Evolutionary conservation across 2,888 invertebrate species (phyloP).

Genomic region (Caenorhabditis afra): DNA sequence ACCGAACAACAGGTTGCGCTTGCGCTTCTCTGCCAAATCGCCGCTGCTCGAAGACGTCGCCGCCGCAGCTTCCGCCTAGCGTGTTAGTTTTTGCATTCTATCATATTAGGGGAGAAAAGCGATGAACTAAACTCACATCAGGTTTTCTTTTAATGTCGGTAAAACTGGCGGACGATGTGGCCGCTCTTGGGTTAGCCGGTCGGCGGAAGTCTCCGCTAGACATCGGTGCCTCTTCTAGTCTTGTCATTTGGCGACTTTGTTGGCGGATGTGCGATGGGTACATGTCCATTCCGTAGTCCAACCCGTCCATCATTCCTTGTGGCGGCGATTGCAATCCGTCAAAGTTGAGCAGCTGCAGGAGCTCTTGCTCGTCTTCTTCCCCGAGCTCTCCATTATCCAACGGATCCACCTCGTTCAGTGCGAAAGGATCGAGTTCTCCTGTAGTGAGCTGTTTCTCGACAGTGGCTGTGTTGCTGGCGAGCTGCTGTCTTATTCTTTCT

Average conservation of each 20-base stretch:
- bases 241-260: slow-evolving; percentile 8
- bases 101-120: not conserved
- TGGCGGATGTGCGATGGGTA: slow-evolving; percentile 13
- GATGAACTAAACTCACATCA: not conserved
- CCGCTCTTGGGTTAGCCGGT: slow-evolving; percentile 6
- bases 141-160: not conserved
- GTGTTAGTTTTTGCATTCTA: slow-evolving; percentile 12
- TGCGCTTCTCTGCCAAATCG: slow-evolving; percentile 43
- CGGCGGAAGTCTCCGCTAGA: not conserved
- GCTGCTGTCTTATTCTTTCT: too few species aligned
- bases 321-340: slow-evolving; percentile 46
- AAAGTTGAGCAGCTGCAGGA: slow-evolving; percentile 30
- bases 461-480: too few species aligned
- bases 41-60: slow-evolving; percentile 26
- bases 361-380: slow-evolving; percentile 55
- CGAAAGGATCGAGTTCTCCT: too few species aligned
- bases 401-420: not conserved
- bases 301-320: slow-evolving; percentile 58
- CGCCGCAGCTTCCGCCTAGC: slow-evolving; percentile 14
- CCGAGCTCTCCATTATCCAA: slow-evolving; percentile 12
- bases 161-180: not conserved
- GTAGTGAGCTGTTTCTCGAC: too few species aligned
- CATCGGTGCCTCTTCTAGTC: not conserved
- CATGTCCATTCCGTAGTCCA: slow-evolving; percentile 47
- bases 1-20: slow-evolving; percentile 66